These are phyloP conservation scores for Elmis aenea DNA, from an alignment of 2,888 invertebrate species.

Conservation along the genomic window DNA sequence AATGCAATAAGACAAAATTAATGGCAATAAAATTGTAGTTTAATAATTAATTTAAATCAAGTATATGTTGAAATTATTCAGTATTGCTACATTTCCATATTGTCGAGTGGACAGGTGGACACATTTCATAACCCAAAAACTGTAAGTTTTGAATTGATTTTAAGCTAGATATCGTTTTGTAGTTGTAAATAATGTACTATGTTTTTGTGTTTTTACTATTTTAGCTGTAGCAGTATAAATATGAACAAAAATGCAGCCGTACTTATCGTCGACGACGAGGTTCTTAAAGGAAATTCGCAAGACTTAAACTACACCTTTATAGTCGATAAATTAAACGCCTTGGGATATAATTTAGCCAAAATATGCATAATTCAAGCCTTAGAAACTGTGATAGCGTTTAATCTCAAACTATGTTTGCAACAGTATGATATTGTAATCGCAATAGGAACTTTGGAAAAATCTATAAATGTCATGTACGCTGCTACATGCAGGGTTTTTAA, in stretches of 20 bases:
- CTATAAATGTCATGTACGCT: neutral
- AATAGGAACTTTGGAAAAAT: slow-evolving; percentile 26
- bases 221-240: neutral
- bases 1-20: too few species aligned
- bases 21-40: too few species aligned
- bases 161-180: too few species aligned
- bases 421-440: slow-evolving; percentile 34
- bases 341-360: neutral
- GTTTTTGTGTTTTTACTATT: neutral
- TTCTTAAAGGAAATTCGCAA: neutral
- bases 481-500: too few species aligned
- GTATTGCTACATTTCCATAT: too few species aligned
- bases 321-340: neutral
- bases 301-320: neutral
- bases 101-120: too few species aligned
- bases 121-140: too few species aligned
- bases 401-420: slow-evolving; percentile 24
- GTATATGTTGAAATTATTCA: too few species aligned
- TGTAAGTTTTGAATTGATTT: too few species aligned
- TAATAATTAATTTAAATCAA: too few species aligned
- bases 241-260: neutral
- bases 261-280: neutral
- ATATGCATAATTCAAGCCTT: neutral
- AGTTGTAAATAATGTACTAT: neutral
- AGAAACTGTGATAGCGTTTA: slow-evolving; percentile 17